A percentile compares a stretch with the other conserved stretches of the same genome.
phyloP scores from a whole-genome alignment of 1,140 invertebrate genomes.

The Latrodectus geometricus region DNA sequence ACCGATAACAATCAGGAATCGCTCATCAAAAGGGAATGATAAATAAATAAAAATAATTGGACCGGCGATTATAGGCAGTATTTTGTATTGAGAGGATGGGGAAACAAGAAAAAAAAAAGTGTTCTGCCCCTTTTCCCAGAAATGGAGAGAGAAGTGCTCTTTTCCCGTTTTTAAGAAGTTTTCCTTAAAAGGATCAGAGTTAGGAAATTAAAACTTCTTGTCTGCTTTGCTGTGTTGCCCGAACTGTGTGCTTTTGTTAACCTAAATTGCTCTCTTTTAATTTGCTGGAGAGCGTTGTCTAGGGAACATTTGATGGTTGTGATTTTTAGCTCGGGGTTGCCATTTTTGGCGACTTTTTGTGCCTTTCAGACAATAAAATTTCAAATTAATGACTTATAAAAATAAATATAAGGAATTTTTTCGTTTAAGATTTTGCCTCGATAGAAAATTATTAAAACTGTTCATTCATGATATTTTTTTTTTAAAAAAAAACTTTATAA shows the following conservation, averaged over 20 bases:
- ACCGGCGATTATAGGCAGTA: constrained; percentile 48
- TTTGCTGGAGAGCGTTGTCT: constrained; percentile 44
- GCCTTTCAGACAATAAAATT: background rate
- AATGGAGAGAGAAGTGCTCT: background rate
- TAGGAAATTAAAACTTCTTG: constrained; percentile 46
- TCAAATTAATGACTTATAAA: background rate
- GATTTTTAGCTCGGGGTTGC: background rate
- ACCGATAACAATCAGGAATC: constrained; percentile 38
- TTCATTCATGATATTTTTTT: too few species aligned
- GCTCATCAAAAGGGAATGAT: constrained; percentile 55
- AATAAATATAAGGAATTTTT: too few species aligned
- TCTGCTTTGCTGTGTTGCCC: background rate
- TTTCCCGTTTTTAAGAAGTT: constrained; percentile 45
- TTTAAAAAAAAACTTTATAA: too few species aligned
- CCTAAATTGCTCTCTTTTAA: constrained; percentile 61
- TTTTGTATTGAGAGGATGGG: background rate
- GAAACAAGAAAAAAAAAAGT: background rate
- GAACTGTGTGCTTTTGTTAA: constrained; percentile 59
- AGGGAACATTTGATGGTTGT: constrained; percentile 33
- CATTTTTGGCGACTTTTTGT: constrained; percentile 14
- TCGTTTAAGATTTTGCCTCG: too few species aligned
- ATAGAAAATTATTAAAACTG: too few species aligned
- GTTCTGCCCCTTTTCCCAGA: too few species aligned
- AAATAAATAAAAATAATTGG: constrained; percentile 53
- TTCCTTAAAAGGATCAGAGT: constrained; percentile 37